Percentiles rank a stretch among this genome's conserved stretches.
Evolutionary conservation across 1,140 invertebrate genomes (phyloP).

Genomic region (Neoseiulus cucumeris): DNA sequence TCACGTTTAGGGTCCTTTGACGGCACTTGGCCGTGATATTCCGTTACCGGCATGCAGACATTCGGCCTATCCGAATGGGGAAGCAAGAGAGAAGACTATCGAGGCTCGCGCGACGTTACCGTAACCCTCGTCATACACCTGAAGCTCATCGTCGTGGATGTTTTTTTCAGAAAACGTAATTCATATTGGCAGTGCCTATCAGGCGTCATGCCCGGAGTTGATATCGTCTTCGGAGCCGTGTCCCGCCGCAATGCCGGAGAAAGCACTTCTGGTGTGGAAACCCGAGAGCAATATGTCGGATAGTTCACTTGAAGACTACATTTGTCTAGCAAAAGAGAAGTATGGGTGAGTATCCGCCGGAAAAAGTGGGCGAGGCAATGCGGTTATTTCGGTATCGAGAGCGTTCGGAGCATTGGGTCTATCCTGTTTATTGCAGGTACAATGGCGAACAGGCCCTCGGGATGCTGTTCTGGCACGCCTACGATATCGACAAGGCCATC

Average conservation of each 20-base stretch:
- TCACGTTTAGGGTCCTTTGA: too few relatives aligned
- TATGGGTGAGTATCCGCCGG: constrained; percentile 91
- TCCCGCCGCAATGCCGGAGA: constrained; percentile 40
- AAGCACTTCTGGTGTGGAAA: constrained; percentile 83
- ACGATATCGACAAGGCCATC: constrained; percentile 75
- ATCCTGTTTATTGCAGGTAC: neutral
- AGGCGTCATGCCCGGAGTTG: constrained; percentile 12
- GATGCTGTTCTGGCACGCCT: constrained; percentile 96
- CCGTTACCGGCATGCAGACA: too few relatives aligned
- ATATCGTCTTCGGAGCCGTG: constrained; percentile 25
- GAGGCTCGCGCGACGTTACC: too few relatives aligned
- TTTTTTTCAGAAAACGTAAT: constrained; percentile 7
- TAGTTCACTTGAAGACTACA: constrained; percentile 75
- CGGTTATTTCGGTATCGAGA: neutral
- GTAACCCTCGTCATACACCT: too few relatives aligned
- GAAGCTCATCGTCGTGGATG: too few relatives aligned
- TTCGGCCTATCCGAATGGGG: too few relatives aligned
- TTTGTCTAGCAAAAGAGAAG: constrained; percentile 83
- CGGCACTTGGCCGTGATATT: too few relatives aligned
- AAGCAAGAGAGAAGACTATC: too few relatives aligned
- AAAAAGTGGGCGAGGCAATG: constrained; percentile 33
- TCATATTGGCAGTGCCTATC: neutral
- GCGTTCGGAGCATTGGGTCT: neutral
- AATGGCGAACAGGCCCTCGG: constrained; percentile 45
- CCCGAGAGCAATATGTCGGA: constrained; percentile 69